These are phyloP conservation scores for Phthorimaea operculella DNA, from an alignment of 1,140 invertebrate genomes.

Conservation along the genomic window DNA sequence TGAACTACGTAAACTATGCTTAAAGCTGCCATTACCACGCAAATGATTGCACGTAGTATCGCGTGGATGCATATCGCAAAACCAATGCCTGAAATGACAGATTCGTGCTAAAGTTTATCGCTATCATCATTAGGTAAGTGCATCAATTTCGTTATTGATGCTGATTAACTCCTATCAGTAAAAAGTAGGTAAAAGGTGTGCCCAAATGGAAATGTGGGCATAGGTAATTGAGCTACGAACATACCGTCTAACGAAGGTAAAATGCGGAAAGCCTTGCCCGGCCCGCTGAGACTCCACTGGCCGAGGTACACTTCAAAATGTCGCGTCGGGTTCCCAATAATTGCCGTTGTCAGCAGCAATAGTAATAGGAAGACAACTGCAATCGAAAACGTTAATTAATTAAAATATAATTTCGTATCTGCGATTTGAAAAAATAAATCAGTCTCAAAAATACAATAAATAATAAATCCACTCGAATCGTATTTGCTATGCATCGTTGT, in stretches of 20 bases:
- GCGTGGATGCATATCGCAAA: slow-evolving; percentile 55
- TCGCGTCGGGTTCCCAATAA: slow-evolving; percentile 46
- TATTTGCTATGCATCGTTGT: no score
- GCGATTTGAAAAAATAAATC: no score
- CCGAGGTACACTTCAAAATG: slow-evolving; percentile 61
- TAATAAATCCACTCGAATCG: no score
- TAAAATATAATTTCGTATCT: no score
- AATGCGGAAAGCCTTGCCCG: slow-evolving; percentile 51
- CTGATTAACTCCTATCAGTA: no score
- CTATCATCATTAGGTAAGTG: not conserved
- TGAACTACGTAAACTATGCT: slow-evolving; percentile 34
- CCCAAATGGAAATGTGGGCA: not conserved
- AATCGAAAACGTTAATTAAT: not conserved
- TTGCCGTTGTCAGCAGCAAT: slow-evolving; percentile 27
- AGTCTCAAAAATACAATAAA: no score
- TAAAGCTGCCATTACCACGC: slow-evolving; percentile 42
- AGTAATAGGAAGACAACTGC: slow-evolving; percentile 48
- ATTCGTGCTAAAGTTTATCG: not conserved
- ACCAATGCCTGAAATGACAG: slow-evolving; percentile 35
- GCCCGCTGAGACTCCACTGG: slow-evolving; percentile 59
- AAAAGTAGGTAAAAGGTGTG: no score
- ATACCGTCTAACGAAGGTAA: slow-evolving; percentile 54
- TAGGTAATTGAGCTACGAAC: no score
- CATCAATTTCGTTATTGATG: not conserved
- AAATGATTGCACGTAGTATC: slow-evolving; percentile 41